Evolutionary conservation across 35 echinoderm and acorn worm genomes (phyloP).

Genomic region (Diadema setosum): DNA sequence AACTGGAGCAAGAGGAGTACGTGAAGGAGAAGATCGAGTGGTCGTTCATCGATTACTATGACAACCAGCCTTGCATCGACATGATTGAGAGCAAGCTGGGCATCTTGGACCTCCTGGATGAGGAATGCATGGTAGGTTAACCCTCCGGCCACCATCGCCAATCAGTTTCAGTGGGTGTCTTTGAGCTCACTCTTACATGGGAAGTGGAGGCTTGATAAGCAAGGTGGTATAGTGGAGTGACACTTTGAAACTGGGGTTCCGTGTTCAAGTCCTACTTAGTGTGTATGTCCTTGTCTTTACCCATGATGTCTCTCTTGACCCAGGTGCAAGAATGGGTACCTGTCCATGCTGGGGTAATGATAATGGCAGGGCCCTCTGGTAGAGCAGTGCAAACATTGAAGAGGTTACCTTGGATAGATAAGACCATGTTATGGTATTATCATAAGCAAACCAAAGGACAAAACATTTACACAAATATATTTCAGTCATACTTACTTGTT

Average conservation of each 20-base stretch:
- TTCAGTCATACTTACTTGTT: too few relatives aligned
- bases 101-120: conserved; percentile 92
- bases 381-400: too few relatives aligned
- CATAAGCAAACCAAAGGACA: too few relatives aligned
- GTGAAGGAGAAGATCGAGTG: conserved; percentile 96
- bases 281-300: neutral
- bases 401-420: too few relatives aligned
- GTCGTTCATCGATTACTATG: conserved; percentile 99
- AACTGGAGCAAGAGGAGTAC: conserved; percentile 98
- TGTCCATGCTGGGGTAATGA: too few relatives aligned
- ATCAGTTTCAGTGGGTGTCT: neutral
- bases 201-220: neutral
- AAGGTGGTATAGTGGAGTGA: neutral
- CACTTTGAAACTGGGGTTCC: neutral
- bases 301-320: too few relatives aligned
- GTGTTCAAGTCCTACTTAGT: neutral
- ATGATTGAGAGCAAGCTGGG: conserved; percentile 98
- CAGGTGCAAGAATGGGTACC: too few relatives aligned
- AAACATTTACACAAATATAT: too few relatives aligned
- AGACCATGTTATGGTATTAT: too few relatives aligned
- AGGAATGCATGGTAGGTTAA: conserved; percentile 98
- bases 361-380: too few relatives aligned
- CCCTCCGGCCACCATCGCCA: too few relatives aligned
- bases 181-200: neutral
- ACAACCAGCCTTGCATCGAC: conserved; percentile 99